Evolutionary conservation across 2,797 vertebrate species (phyloP).

Genomic region (Eulemur rubriventer): DNA sequence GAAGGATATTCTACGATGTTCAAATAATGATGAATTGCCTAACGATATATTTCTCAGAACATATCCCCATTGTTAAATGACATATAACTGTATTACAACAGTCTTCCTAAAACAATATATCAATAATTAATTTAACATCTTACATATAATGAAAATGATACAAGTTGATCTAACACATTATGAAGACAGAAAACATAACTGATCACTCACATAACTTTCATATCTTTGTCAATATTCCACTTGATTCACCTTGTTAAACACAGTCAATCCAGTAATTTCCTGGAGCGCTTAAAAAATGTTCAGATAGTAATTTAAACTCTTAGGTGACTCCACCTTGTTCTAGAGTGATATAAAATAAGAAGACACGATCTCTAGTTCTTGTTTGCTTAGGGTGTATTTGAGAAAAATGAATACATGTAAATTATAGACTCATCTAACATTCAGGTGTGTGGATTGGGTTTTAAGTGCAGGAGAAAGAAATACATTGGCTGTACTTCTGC

Average conservation of each 20-base stretch:
- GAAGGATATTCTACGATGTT: not conserved
- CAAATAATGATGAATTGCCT: not conserved
- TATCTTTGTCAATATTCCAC: slow-evolving; percentile 39
- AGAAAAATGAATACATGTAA: not conserved
- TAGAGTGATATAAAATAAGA: not conserved
- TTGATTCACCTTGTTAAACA: slow-evolving; percentile 28
- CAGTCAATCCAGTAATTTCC: not conserved
- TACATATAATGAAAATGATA: not conserved
- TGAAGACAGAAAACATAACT: not conserved
- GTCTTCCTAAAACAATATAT: not conserved
- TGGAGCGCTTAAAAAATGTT: not conserved
- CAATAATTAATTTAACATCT: not conserved
- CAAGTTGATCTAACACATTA: not conserved
- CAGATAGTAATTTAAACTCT: slow-evolving; percentile 1
- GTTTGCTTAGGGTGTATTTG: not conserved
- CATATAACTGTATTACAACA: not conserved
- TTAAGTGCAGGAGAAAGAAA: not conserved
- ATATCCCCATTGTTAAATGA: not conserved
- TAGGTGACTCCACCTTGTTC: not conserved
- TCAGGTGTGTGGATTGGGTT: not conserved
- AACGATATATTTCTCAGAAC: not conserved
- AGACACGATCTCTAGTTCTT: not conserved
- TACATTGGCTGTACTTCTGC: not conserved
- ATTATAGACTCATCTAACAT: not conserved
- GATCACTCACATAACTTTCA: not conserved